Conservation (phyloP, 2,888 invertebrate genomes). For the Desoria tigrina region DNA sequence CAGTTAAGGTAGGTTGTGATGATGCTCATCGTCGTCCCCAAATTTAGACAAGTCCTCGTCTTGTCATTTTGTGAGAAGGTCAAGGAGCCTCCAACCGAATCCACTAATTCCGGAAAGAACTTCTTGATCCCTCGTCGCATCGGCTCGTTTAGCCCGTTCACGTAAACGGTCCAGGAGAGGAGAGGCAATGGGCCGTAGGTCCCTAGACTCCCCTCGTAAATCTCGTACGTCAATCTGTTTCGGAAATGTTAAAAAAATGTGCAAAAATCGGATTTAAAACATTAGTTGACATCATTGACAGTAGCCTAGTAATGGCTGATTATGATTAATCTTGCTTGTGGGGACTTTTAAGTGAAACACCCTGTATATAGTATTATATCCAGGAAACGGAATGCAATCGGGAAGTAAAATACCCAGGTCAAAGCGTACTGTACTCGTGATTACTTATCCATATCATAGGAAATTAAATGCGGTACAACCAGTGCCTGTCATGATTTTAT, state of each 20-base stretch:
- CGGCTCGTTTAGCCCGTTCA: constrained; percentile 33
- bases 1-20: constrained; percentile 37
- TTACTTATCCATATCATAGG: too few species aligned
- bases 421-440: too few species aligned
- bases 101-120: constrained; percentile 40
- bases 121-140: constrained; percentile 36
- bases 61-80: constrained; percentile 35
- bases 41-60: constrained; percentile 19
- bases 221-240: constrained; percentile 43
- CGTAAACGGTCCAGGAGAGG: constrained; percentile 35
- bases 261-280: too few species aligned
- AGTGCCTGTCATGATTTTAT: too few species aligned
- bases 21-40: constrained; percentile 37
- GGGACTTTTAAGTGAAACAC: too few species aligned
- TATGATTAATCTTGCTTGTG: too few species aligned
- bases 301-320: too few species aligned
- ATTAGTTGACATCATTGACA: too few species aligned
- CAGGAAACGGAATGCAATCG: too few species aligned
- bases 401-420: too few species aligned
- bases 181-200: constrained; percentile 35
- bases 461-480: too few species aligned
- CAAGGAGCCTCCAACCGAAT: constrained; percentile 31
- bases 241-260: not conserved
- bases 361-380: too few species aligned
- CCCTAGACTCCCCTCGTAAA: constrained; percentile 43